phyloP scores from a whole-genome alignment of 2,888 invertebrate genomes.

The Cosmopolites sordidus region DNA sequence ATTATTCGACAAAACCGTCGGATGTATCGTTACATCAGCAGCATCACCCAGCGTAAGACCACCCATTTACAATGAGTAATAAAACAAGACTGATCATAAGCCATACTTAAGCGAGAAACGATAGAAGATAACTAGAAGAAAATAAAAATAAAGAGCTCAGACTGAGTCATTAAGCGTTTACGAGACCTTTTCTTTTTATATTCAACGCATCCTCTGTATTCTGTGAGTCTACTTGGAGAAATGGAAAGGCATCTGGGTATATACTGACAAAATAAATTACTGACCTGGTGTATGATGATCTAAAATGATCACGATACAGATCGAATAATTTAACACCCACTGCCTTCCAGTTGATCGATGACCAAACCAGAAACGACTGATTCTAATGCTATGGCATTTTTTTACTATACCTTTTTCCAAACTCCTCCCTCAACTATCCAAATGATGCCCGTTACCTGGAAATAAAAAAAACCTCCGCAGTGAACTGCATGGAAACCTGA shows the following conservation, averaged over 20 bases:
- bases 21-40: constrained; percentile 11
- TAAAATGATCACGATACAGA: too few species aligned
- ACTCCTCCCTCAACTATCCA: too few species aligned
- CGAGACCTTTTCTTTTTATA: not conserved
- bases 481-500: constrained; percentile 10
- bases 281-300: too few species aligned
- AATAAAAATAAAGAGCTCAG: constrained; percentile 13
- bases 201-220: not conserved
- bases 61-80: constrained; percentile 34
- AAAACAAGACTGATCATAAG: constrained; percentile 22
- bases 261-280: too few species aligned
- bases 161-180: not conserved
- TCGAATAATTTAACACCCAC: too few species aligned
- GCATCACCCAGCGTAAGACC: constrained; percentile 13
- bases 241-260: too few species aligned
- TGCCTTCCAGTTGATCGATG: too few species aligned
- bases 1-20: constrained; percentile 5
- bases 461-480: not conserved
- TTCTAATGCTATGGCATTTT: too few species aligned
- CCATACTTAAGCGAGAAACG: constrained; percentile 22
- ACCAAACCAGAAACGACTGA: too few species aligned
- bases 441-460: too few species aligned
- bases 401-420: too few species aligned
- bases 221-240: too few species aligned
- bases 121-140: constrained; percentile 2